Conservation (phyloP, 2,113 vertebrate species). For the Phalacrocorax brasilianus region DNA sequence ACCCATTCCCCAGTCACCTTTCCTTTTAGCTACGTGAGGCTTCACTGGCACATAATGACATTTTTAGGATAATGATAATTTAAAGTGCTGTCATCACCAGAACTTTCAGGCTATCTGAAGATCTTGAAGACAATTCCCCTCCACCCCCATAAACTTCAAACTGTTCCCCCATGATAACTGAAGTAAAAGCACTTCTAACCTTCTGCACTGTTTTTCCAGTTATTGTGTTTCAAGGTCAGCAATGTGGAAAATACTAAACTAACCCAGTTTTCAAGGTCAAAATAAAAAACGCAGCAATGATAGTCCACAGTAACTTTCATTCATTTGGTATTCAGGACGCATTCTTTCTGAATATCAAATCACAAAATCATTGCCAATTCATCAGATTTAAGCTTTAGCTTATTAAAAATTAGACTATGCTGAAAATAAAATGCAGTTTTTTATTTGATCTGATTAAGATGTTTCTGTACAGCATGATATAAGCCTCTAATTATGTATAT, state of each 20-base stretch:
- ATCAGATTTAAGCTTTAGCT: constrained; percentile 44
- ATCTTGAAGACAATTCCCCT: background rate
- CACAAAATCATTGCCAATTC: constrained; percentile 40
- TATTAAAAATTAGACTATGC: background rate
- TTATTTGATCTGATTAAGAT: constrained; percentile 21
- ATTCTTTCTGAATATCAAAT: constrained; percentile 37
- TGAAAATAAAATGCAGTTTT: constrained; percentile 18
- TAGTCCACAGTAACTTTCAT: background rate
- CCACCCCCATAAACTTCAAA: background rate
- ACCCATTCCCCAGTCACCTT: background rate
- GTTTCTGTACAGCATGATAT: background rate
- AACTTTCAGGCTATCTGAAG: background rate
- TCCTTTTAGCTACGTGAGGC: background rate
- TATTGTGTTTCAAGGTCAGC: constrained; percentile 2
- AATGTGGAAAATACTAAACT: background rate
- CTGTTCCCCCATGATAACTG: background rate
- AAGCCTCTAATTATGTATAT: constrained; percentile 12
- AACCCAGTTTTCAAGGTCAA: constrained; percentile 18
- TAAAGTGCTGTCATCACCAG: background rate
- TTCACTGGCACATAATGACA: background rate
- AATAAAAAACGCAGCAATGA: background rate
- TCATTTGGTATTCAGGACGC: background rate
- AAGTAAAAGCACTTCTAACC: background rate
- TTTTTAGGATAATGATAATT: background rate
- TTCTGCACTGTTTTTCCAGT: background rate